These are phyloP conservation scores for Neodon shergylaensis DNA, from an alignment of 2,113 vertebrate genomes.

Conservation along the genomic window DNA sequence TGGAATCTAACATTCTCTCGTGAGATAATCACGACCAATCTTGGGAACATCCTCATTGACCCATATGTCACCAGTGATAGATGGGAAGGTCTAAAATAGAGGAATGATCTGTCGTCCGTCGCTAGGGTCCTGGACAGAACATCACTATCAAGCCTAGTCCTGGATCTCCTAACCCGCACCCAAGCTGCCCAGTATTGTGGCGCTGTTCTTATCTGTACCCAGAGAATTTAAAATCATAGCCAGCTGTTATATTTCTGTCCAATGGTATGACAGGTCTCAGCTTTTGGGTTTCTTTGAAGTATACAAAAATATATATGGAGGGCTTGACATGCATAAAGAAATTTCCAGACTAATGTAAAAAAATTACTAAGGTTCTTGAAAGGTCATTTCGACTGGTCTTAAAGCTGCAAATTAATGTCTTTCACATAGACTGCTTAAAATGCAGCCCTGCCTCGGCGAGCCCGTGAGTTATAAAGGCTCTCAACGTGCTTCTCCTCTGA, in stretches of 20 bases:
- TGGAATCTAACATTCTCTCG: not conserved
- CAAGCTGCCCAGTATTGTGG: not conserved
- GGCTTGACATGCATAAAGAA: not conserved
- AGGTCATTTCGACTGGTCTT: slow-evolving; percentile 19
- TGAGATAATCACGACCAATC: not conserved
- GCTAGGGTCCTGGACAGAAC: not conserved
- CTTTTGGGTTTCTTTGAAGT: slow-evolving; percentile 51
- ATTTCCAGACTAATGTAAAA: slow-evolving; percentile 13
- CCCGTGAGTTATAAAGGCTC: not conserved
- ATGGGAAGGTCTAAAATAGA: not conserved
- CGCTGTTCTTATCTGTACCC: not conserved
- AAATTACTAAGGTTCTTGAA: slow-evolving; percentile 8
- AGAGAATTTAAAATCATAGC: not conserved
- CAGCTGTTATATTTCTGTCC: slow-evolving; percentile 23
- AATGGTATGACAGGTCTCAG: slow-evolving; percentile 6
- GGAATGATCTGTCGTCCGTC: not conserved
- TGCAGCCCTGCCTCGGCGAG: slow-evolving; percentile 25
- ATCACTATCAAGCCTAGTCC: not conserved
- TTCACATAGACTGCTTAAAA: slow-evolving; percentile 1
- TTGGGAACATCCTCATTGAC: not conserved
- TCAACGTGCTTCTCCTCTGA: not conserved
- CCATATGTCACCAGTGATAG: slow-evolving; percentile 1
- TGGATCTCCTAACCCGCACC: not conserved
- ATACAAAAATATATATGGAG: not conserved
- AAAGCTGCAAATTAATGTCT: slow-evolving; percentile 38